These are phyloP conservation scores for Calliopsis andreniformis DNA, from an alignment of 1,140 invertebrate genomes.

Conservation along the genomic window DNA sequence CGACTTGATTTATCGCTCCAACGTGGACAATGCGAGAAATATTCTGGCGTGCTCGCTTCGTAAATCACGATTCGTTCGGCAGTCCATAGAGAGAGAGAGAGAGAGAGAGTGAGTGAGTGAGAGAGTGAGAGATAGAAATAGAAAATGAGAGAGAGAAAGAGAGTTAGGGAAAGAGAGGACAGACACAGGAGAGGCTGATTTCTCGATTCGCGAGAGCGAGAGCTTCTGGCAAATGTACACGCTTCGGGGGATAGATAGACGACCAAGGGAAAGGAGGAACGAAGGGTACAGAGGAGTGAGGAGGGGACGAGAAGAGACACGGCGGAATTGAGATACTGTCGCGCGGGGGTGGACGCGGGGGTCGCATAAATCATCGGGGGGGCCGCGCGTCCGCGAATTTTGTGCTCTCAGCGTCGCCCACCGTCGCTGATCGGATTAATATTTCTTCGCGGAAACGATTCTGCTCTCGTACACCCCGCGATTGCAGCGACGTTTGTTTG, in stretches of 20 bases:
- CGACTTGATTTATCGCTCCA: conserved; percentile 72
- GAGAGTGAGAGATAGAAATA: conserved; percentile 55
- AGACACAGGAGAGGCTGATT: no score
- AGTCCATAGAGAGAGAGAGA: conserved; percentile 61
- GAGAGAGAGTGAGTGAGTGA: conserved; percentile 46
- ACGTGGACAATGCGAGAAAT: conserved; percentile 78
- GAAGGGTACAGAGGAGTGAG: neutral
- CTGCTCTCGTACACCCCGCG: no score
- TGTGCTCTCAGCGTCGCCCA: conserved; percentile 58
- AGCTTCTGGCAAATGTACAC: conserved; percentile 56
- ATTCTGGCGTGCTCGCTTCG: conserved; percentile 71
- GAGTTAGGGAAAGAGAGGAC: no score
- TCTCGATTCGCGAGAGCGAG: conserved; percentile 22
- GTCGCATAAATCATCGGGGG: conserved; percentile 54
- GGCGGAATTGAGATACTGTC: conserved; percentile 47
- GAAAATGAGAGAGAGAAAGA: conserved; percentile 47
- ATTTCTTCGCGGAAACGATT: conserved; percentile 34
- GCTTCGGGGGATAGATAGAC: conserved; percentile 31
- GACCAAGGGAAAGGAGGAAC: neutral
- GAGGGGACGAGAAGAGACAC: conserved; percentile 31
- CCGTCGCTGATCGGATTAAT: conserved; percentile 56
- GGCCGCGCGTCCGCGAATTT: conserved; percentile 54
- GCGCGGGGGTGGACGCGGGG: no score
- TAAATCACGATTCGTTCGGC: conserved; percentile 73
- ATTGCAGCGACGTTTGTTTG: no score